A percentile compares a stretch with the other conserved stretches of the same genome.
Evolutionary conservation across 2,113 vertebrate genomes (phyloP).

Genomic region (Lampris megalopsis): DNA sequence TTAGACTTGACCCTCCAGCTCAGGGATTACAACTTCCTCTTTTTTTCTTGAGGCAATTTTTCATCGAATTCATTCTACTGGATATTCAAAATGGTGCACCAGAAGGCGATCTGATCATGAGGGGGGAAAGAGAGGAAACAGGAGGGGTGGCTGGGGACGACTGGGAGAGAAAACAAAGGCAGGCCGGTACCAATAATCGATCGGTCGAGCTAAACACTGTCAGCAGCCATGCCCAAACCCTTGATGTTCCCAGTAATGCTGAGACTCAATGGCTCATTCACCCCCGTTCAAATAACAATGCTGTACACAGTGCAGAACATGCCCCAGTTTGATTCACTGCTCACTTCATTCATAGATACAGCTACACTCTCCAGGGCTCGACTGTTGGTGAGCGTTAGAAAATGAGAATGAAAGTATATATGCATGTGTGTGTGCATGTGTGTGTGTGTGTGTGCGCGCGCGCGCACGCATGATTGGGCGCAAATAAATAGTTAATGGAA

Average conservation of each 20-base stretch:
- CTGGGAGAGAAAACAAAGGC: neutral
- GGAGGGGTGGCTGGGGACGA: neutral
- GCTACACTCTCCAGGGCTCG: neutral
- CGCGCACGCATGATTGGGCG: neutral
- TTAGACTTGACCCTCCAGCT: neutral
- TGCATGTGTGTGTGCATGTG: neutral
- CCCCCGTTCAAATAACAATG: neutral
- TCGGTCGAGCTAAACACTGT: slow-evolving; percentile 23
- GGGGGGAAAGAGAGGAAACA: neutral
- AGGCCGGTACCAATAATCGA: slow-evolving; percentile 25
- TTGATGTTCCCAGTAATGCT: slow-evolving; percentile 18
- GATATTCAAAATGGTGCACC: slow-evolving; percentile 9
- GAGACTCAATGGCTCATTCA: neutral
- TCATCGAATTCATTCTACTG: neutral
- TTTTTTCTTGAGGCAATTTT: neutral
- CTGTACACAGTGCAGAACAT: slow-evolving; percentile 1
- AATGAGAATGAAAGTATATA: too few species aligned
- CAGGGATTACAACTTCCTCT: too few species aligned
- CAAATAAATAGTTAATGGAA: slow-evolving; percentile 18
- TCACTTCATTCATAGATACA: slow-evolving; percentile 12
- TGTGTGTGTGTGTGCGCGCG: neutral
- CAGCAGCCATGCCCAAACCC: slow-evolving; percentile 23
- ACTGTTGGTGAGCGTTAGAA: neutral
- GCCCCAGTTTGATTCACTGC: neutral
- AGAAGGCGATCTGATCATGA: slow-evolving; percentile 10